Base-by-base conservation (phyloP, 2,888 invertebrate species). In the Uloborus plumipes region DNA sequence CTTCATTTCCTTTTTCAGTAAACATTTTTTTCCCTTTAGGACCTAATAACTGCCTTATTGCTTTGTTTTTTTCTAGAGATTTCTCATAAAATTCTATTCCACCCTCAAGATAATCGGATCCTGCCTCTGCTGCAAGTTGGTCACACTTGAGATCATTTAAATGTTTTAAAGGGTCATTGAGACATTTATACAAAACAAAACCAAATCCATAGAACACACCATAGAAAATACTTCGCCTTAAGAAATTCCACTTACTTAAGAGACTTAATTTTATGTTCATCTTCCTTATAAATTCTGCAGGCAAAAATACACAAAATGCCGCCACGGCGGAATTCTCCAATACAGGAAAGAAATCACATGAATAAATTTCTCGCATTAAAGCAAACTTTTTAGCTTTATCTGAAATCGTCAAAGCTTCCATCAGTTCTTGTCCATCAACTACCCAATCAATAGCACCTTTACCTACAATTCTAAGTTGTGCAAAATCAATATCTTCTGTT, bases 321-420 rank as follows among this genome's bases (percentile, higher is more conserved):
- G 92, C 91, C 86, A 91, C 91, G 1, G 90, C 72, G 0, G 92
- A 90, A 85, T 93, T 92, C 64, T 91, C 87, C 1, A 92, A 88
- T 2, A 92, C 88, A 87, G 92, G 91, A 80, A 91, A 89, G 55
- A 92, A 92, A 84, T 92, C 91, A 2, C 92, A 88, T 89, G 92
- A 91, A 78, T 93, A 88, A 71, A 96, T 91, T 89, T 95, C 93
- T 86, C 93, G 91, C 78, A 94, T 94, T 39, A 96, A 92, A 0
- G 93, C 95, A 90, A 94, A 96, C 83, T 94, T 91, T 88, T 95
- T 93, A 14, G 94, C 95, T 84, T 93, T 92, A 84, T 94, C 93
- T 16, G 94, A 93, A n/a, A 96, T 88, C 3, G 94, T 89, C 47
- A 95, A 87, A 0, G 94, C 91, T 16, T 93, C 89, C 69, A 92